Conservation (phyloP, 2,888 invertebrate genomes). For the Thalpophila matura region DNA sequence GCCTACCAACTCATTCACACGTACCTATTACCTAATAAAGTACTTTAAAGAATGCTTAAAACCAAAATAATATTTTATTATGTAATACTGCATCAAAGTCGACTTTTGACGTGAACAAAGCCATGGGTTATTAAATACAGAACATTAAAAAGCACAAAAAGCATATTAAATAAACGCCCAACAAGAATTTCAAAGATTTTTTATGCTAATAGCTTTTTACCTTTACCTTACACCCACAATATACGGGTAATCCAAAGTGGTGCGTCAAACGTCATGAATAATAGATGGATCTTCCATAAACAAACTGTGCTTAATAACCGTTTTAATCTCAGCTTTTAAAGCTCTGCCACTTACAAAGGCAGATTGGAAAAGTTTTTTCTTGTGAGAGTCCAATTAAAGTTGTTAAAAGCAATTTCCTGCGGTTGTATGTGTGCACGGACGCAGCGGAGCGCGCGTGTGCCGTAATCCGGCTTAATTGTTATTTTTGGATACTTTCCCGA, state of each 20-base stretch:
- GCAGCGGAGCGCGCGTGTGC: slow-evolving; percentile 54
- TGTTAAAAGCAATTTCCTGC: slow-evolving; percentile 87
- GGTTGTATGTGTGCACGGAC: slow-evolving; percentile 76
- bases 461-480: slow-evolving; percentile 62
- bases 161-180: not conserved
- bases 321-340: slow-evolving; percentile 82
- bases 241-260: slow-evolving; percentile 47
- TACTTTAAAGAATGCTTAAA: too few relatives aligned
- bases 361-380: slow-evolving; percentile 90
- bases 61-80: too few relatives aligned
- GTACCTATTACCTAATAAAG: too few relatives aligned
- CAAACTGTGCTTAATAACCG: slow-evolving; percentile 75
- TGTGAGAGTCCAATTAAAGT: slow-evolving; percentile 87
- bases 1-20: too few relatives aligned
- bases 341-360: slow-evolving; percentile 83
- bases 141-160: too few relatives aligned
- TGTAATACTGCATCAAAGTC: too few relatives aligned
- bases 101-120: not conserved
- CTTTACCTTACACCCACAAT: slow-evolving; percentile 28
- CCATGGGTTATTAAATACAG: not conserved
- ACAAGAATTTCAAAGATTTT: slow-evolving; percentile 17
- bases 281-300: slow-evolving; percentile 68
- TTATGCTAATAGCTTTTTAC: slow-evolving; percentile 27
- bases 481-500: slow-evolving; percentile 60
- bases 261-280: slow-evolving; percentile 55